phyloP scores from a whole-genome alignment of 2,888 invertebrate genomes.

The Papilio demoleus region DNA sequence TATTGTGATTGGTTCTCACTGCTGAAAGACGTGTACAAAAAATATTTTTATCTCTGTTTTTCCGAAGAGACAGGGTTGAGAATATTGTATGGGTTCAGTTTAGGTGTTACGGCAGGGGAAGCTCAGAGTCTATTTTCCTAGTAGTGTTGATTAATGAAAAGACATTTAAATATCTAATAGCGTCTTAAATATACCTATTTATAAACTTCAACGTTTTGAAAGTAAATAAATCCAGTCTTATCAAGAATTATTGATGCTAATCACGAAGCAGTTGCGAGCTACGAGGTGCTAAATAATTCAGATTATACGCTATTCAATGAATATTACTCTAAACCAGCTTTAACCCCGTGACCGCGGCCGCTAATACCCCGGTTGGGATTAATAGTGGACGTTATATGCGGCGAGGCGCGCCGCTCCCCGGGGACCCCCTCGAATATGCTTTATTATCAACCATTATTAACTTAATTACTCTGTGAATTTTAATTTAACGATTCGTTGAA shows the following conservation, averaged over 20 bases:
- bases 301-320: background rate
- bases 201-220: no score
- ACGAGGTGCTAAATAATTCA: background rate
- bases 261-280: no score
- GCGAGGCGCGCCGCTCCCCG: conserved; percentile 40
- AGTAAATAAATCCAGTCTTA: no score
- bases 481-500: conserved; percentile 19
- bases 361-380: conserved; percentile 39
- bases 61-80: no score
- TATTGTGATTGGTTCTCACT: no score
- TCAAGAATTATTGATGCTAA: no score
- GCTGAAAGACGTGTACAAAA: background rate
- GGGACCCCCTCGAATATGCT: conserved; percentile 42
- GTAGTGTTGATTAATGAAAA: no score
- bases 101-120: no score
- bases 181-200: no score
- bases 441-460: conserved; percentile 40
- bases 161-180: no score
- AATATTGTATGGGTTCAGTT: no score
- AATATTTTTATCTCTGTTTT: background rate
- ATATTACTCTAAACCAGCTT: background rate
- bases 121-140: no score
- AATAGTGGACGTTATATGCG: conserved; percentile 44
- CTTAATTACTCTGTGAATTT: conserved; percentile 41
- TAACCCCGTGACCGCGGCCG: background rate